phyloP scores from a whole-genome alignment of 1,140 invertebrate species.

The Papilio helenus region DNA sequence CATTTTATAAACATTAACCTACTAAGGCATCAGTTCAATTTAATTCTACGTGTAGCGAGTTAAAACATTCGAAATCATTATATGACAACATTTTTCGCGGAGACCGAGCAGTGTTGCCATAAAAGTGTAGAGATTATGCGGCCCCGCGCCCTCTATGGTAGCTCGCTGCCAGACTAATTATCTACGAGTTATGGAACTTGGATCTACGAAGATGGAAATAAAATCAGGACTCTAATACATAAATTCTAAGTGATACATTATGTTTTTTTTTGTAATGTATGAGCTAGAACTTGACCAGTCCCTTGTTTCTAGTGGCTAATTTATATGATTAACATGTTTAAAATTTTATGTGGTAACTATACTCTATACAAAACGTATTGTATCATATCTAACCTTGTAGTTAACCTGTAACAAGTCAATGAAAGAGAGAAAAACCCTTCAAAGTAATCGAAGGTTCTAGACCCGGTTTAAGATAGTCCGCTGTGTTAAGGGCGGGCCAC shows the following conservation, averaged over 20 bases:
- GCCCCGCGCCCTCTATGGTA: constrained; percentile 71
- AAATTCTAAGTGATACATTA: constrained; percentile 19
- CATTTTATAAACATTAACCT: constrained; percentile 44
- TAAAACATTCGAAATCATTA: constrained; percentile 67
- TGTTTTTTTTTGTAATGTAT: constrained; percentile 1
- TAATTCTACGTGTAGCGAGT: constrained; percentile 48
- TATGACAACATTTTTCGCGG: constrained; percentile 79
- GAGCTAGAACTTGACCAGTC: constrained; percentile 13
- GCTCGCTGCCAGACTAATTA: constrained; percentile 71
- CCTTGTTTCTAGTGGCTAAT: background rate
- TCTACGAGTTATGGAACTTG: constrained; percentile 65
- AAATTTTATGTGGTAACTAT: background rate
- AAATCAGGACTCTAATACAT: constrained; percentile 54
- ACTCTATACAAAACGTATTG: background rate
- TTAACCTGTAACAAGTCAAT: background rate
- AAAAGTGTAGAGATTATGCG: constrained; percentile 68
- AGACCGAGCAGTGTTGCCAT: constrained; percentile 66
- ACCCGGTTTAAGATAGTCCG: background rate
- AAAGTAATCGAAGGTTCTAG: background rate
- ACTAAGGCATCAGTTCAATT: constrained; percentile 44
- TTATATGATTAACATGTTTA: background rate
- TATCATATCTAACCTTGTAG: too few species aligned
- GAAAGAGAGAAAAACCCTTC: background rate
- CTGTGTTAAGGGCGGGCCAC: background rate
- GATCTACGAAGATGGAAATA: constrained; percentile 69